These are phyloP conservation scores for Okapia johnstoni DNA, from an alignment of 2,113 vertebrate genomes.

Conservation along the genomic window DNA sequence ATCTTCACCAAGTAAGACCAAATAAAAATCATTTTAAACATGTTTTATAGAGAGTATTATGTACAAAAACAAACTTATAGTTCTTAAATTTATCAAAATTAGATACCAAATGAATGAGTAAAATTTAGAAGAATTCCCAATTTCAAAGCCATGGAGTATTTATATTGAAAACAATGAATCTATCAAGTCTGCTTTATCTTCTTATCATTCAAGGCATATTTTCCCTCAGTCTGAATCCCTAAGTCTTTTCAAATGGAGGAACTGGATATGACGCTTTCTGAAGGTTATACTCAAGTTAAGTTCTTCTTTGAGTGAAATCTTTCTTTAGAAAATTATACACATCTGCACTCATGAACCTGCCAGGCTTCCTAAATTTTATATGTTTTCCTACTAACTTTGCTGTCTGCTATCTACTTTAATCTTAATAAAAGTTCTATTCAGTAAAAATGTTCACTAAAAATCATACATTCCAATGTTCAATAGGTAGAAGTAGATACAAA, in stretches of 20 bases:
- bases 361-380: background rate
- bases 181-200: conserved; percentile 3
- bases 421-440: background rate
- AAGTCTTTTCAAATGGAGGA: background rate
- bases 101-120: background rate
- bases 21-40: background rate
- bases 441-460: background rate
- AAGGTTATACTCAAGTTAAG: background rate
- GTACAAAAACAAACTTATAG: background rate
- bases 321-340: background rate
- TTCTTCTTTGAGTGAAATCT: background rate
- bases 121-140: background rate
- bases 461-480: background rate
- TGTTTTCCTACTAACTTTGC: background rate
- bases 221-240: background rate
- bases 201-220: background rate
- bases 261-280: background rate
- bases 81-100: conserved; percentile 31
- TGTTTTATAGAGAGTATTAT: background rate
- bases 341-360: background rate
- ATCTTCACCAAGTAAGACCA: background rate
- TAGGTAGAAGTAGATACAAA: background rate
- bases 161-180: conserved; percentile 23
- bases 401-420: background rate
- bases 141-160: conserved; percentile 9